These are phyloP conservation scores for Melolontha melolontha DNA, from an alignment of 2,888 invertebrate species.

Conservation along the genomic window DNA sequence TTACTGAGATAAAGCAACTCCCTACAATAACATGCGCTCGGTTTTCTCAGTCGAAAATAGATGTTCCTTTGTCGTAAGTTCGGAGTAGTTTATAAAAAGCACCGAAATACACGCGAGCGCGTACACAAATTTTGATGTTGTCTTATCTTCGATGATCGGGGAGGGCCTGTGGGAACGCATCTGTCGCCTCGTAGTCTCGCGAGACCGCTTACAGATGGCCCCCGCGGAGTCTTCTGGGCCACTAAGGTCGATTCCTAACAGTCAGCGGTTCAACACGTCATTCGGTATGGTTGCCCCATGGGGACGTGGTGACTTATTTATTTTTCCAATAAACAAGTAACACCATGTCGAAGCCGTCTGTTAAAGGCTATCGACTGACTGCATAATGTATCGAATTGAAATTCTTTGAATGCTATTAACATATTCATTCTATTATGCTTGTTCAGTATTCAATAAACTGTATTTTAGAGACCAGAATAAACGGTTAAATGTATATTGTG, in stretches of 20 bases:
- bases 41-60: too few species aligned
- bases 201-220: slow-evolving; percentile 47
- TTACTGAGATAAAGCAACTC: too few species aligned
- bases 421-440: slow-evolving; percentile 24
- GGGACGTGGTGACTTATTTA: slow-evolving; percentile 21
- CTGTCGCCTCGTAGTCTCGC: slow-evolving; percentile 44
- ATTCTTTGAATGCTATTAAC: slow-evolving; percentile 25
- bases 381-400: slow-evolving; percentile 19
- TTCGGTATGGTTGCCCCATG: slow-evolving; percentile 24
- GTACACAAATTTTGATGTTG: slow-evolving; percentile 11
- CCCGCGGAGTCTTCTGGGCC: slow-evolving; percentile 16
- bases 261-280: slow-evolving; percentile 16
- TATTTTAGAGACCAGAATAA: too few species aligned
- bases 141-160: slow-evolving; percentile 13
- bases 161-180: slow-evolving; percentile 26
- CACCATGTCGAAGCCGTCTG: slow-evolving; percentile 16
- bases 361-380: slow-evolving; percentile 26
- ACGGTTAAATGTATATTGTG: too few species aligned
- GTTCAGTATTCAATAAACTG: slow-evolving; percentile 27
- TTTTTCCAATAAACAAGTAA: slow-evolving; percentile 27
- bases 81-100: slow-evolving; percentile 18
- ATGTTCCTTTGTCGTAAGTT: too few species aligned
- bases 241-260: not conserved
- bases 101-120: not conserved
- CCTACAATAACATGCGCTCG: too few species aligned